Conservation (phyloP, 2,888 invertebrate species). For the Agrotis clavis region DNA sequence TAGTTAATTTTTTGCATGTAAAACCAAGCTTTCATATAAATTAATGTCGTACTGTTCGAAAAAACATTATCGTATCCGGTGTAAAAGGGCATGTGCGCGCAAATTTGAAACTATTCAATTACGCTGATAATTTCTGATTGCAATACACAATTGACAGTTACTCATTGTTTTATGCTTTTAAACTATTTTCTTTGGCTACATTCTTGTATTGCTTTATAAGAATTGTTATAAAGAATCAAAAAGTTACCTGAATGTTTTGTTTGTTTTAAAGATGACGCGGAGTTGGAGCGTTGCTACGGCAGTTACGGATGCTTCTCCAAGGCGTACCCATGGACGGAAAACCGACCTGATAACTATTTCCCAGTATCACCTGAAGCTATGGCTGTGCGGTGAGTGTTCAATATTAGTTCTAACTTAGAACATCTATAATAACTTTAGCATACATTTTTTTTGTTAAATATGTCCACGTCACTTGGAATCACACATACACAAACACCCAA, state of each 20-base stretch:
- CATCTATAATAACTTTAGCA: no score
- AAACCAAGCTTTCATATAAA: slow-evolving; percentile 23
- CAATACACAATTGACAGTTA: slow-evolving; percentile 15
- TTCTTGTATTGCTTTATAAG: slow-evolving; percentile 35
- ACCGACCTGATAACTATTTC: slow-evolving; percentile 95
- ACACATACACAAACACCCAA: no score
- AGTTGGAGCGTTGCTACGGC: slow-evolving; percentile 93
- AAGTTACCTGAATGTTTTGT: background rate
- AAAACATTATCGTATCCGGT: slow-evolving; percentile 36
- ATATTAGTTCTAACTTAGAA: no score
- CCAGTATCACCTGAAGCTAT: slow-evolving; percentile 93
- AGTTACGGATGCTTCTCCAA: slow-evolving; percentile 96
- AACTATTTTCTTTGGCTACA: slow-evolving; percentile 13
- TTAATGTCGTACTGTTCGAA: slow-evolving; percentile 13
- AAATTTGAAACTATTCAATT: slow-evolving; percentile 59
- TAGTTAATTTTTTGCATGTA: background rate
- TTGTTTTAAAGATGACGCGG: slow-evolving; percentile 81
- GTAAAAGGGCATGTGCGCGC: slow-evolving; percentile 50
- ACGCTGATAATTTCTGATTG: slow-evolving; percentile 44
- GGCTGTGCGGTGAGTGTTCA: slow-evolving; percentile 85
- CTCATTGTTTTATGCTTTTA: slow-evolving; percentile 22
- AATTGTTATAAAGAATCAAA: slow-evolving; percentile 20
- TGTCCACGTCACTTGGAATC: no score
- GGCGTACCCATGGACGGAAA: slow-evolving; percentile 94
- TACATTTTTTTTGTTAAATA: no score